These are phyloP conservation scores for Gadopsis marmoratus DNA, from an alignment of 2,797 vertebrate genomes.

Conservation along the genomic window DNA sequence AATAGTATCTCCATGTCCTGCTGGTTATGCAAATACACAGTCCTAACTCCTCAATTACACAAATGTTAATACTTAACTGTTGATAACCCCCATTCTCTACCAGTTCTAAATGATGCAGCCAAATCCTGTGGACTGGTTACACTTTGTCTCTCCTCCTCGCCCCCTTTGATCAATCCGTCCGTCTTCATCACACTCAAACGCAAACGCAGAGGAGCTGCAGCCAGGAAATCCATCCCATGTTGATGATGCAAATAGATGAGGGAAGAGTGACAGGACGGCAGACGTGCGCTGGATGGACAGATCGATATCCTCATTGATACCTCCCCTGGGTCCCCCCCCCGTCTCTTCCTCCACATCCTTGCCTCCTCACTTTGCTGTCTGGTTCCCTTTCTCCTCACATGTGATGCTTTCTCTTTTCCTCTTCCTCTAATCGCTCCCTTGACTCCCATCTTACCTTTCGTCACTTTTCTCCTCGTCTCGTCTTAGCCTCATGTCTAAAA, in stretches of 20 bases:
- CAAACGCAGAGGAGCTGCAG: constrained; percentile 27
- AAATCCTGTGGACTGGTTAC: constrained; percentile 5
- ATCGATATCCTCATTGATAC: constrained; percentile 75
- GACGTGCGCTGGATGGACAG: constrained; percentile 62
- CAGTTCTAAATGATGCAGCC: background rate
- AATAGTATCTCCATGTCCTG: constrained; percentile 11
- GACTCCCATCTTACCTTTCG: constrained; percentile 58
- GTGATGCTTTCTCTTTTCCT: constrained; percentile 43
- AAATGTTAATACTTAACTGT: background rate
- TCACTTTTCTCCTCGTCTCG: constrained; percentile 34
- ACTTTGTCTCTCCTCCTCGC: background rate
- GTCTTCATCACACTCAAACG: constrained; percentile 15
- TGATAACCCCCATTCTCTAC: background rate
- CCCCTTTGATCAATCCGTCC: constrained; percentile 18
- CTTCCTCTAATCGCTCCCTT: constrained; percentile 70
- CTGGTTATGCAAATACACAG: constrained; percentile 9
- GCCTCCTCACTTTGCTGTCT: constrained; percentile 52
- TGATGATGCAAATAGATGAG: constrained; percentile 56
- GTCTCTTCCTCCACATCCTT: constrained; percentile 50
- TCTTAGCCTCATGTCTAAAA: constrained; percentile 42
- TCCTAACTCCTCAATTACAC: background rate
- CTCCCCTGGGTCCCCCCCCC: constrained; percentile 58
- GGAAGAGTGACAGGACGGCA: constrained; percentile 56
- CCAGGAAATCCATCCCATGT: constrained; percentile 34
- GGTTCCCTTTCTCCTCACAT: constrained; percentile 65